phyloP scores from a whole-genome alignment of 2,888 invertebrate genomes.

The Polydrusus tereticollis region DNA sequence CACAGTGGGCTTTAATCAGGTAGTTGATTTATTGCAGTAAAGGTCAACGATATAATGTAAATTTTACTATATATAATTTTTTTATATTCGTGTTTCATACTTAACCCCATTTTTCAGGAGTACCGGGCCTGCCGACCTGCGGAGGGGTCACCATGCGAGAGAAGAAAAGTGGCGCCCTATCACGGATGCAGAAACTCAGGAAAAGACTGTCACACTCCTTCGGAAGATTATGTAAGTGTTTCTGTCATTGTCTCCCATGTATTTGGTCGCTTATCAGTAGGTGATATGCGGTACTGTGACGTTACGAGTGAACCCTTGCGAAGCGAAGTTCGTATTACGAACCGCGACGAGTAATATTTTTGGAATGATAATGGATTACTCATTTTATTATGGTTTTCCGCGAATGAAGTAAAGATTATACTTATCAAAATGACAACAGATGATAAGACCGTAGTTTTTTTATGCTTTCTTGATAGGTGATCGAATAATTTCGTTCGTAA shows the following conservation, averaged over 20 bases:
- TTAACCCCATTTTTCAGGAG: conserved; percentile 67
- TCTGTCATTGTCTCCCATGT: neutral
- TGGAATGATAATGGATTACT: neutral
- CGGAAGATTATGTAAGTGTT: conserved; percentile 91
- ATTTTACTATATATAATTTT: too few species aligned
- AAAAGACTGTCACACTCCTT: conserved; percentile 96
- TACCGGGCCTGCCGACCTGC: conserved; percentile 66
- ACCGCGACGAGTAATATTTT: neutral
- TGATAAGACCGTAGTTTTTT: conserved; percentile 2
- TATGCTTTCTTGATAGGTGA: neutral
- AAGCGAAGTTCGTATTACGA: too few species aligned
- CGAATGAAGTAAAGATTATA: neutral
- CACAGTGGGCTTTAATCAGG: too few species aligned
- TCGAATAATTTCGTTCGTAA: neutral
- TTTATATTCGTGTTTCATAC: too few species aligned
- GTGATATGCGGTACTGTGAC: too few species aligned
- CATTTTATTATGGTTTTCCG: neutral
- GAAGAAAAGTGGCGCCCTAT: conserved; percentile 92
- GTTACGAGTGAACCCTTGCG: too few species aligned
- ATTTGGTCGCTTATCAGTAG: too few species aligned
- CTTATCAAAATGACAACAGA: conserved; percentile 16
- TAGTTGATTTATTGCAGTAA: too few species aligned
- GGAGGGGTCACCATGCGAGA: conserved; percentile 89
- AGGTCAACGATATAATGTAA: too few species aligned
- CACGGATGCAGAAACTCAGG: conserved; percentile 94